Percentiles rank a stretch among this genome's conserved stretches.
Evolutionary conservation across 2,797 vertebrate species (phyloP).

Genomic region (Manis javanica): DNA sequence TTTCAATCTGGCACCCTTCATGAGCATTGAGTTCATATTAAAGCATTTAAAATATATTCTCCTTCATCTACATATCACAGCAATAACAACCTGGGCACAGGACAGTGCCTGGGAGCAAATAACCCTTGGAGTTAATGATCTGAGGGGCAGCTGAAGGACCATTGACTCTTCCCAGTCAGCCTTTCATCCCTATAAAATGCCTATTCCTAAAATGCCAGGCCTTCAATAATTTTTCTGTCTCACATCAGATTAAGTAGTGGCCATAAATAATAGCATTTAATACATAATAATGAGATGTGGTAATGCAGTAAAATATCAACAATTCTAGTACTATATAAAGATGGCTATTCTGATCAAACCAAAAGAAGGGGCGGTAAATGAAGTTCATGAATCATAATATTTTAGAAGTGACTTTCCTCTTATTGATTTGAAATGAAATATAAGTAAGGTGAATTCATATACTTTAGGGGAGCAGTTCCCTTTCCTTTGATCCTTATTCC

Average conservation of each 20-base stretch:
- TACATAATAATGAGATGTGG: slow-evolving; percentile 65
- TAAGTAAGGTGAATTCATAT: slow-evolving; percentile 70
- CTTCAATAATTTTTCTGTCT: slow-evolving; percentile 72
- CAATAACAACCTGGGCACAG: slow-evolving; percentile 49
- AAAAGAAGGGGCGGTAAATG: slow-evolving; percentile 72
- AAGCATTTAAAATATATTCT: slow-evolving; percentile 77
- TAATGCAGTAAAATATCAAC: slow-evolving; percentile 69
- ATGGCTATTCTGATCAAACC: slow-evolving; percentile 61
- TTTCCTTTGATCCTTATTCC: slow-evolving; percentile 79
- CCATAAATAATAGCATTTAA: slow-evolving; percentile 66
- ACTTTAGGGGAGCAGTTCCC: slow-evolving; percentile 71
- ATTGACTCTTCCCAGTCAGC: slow-evolving; percentile 68
- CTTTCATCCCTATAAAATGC: slow-evolving; percentile 71
- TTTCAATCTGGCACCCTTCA: slow-evolving; percentile 78
- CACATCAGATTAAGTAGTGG: slow-evolving; percentile 72
- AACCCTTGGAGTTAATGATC: slow-evolving; percentile 69
- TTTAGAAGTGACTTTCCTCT: slow-evolving; percentile 77
- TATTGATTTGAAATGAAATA: slow-evolving; percentile 78
- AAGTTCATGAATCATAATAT: slow-evolving; percentile 74
- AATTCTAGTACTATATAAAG: slow-evolving; percentile 1
- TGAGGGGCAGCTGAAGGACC: slow-evolving; percentile 69
- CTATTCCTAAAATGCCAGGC: slow-evolving; percentile 61
- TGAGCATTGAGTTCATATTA: slow-evolving; percentile 76
- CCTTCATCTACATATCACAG: slow-evolving; percentile 69
- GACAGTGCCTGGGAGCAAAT: slow-evolving; percentile 68